A percentile compares a stretch with the other conserved stretches of the same genome.
These are phyloP conservation scores for Sinosuthora webbiana DNA, from an alignment of 2,113 vertebrate species.

Conservation along the genomic window DNA sequence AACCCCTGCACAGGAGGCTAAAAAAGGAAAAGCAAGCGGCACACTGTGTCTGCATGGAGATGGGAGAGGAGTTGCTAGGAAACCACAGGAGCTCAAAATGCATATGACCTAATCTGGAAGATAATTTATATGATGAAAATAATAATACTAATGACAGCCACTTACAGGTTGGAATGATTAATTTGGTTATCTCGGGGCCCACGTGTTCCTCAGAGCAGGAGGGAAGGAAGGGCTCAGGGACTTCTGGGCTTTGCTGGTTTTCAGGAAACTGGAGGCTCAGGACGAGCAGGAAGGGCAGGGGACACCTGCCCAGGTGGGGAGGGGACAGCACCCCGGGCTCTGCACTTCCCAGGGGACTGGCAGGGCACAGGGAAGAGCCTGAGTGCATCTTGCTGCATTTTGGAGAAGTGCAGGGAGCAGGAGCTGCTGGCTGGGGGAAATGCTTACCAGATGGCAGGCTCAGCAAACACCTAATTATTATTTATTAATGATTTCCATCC, in stretches of 20 bases:
- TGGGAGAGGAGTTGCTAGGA: conserved; percentile 66
- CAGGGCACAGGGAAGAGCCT: background rate
- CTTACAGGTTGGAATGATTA: conserved; percentile 55
- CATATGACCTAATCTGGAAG: conserved; percentile 67
- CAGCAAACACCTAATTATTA: conserved; percentile 58
- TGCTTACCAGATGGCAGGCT: conserved; percentile 40
- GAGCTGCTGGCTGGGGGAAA: conserved; percentile 12
- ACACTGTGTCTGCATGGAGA: conserved; percentile 50
- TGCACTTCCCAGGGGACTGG: background rate
- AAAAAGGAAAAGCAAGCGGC: conserved; percentile 47
- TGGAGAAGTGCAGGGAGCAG: background rate
- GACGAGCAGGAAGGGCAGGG: background rate
- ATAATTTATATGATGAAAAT: conserved; percentile 68
- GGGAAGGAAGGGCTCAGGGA: background rate
- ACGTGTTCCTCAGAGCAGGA: background rate
- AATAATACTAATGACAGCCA: conserved; percentile 68
- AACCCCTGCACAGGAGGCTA: conserved; percentile 37
- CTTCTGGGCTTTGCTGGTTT: background rate
- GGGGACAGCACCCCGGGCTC: background rate
- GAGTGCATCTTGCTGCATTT: background rate
- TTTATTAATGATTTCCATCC: conserved; percentile 43
- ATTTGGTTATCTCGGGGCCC: conserved; percentile 27
- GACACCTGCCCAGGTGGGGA: background rate
- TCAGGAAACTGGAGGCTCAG: background rate
- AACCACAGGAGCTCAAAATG: conserved; percentile 63